These are phyloP conservation scores for Daktulosphaira vitifoliae DNA, from an alignment of 1,140 invertebrate species.

Conservation along the genomic window DNA sequence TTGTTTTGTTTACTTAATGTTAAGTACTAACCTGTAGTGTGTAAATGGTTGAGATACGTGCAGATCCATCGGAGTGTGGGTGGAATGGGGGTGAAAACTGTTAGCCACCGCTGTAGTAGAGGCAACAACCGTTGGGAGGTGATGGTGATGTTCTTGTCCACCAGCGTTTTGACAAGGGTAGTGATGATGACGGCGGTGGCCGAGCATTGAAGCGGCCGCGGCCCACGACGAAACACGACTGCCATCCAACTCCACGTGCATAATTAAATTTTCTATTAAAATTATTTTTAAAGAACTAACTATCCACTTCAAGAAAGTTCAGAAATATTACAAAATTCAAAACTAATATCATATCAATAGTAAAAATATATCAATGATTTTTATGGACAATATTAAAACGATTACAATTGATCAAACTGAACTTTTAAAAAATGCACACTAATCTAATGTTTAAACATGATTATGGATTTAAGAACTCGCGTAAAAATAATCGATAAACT, in stretches of 20 bases:
- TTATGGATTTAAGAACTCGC: too few relatives aligned
- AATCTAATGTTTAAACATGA: too few relatives aligned
- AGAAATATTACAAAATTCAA: too few relatives aligned
- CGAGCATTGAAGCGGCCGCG: slow-evolving; percentile 44
- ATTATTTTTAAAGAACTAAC: too few relatives aligned
- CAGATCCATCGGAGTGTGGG: slow-evolving; percentile 72
- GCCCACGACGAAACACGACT: slow-evolving; percentile 48
- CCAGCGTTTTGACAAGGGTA: slow-evolving; percentile 37
- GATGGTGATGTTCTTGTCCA: slow-evolving; percentile 34
- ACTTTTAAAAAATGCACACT: too few relatives aligned
- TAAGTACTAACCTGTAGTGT: slow-evolving; percentile 65
- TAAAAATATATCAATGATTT: too few relatives aligned
- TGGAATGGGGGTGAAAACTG: slow-evolving; percentile 44
- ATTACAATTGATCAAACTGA: too few relatives aligned
- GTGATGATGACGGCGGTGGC: slow-evolving; percentile 43
- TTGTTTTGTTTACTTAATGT: too few relatives aligned
- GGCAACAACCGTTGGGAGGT: slow-evolving; percentile 37
- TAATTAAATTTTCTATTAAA: too few relatives aligned
- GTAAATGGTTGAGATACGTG: slow-evolving; percentile 79
- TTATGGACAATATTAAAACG: too few relatives aligned
- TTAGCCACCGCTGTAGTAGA: neutral
- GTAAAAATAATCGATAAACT: neutral
- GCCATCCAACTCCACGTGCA: slow-evolving; percentile 31
- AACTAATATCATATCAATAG: too few relatives aligned
- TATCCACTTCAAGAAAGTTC: too few relatives aligned